These are phyloP conservation scores for Drosophila sulfurigaster DNA, from an alignment of 1,140 invertebrate species.

Conservation along the genomic window DNA sequence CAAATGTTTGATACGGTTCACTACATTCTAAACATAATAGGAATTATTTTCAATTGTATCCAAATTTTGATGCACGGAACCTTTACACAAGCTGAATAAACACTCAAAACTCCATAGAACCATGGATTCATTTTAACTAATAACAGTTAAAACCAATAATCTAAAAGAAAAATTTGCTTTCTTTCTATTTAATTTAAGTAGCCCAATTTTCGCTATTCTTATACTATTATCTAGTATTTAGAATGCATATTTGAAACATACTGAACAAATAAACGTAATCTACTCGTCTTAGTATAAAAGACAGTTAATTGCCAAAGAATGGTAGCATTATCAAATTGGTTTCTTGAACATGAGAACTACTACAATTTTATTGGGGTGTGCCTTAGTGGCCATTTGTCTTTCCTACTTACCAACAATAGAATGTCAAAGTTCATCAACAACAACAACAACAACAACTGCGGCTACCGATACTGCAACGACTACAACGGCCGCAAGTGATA, in stretches of 20 bases:
- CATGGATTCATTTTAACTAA: too few relatives aligned
- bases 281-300: conserved; percentile 9
- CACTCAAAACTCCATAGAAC: too few relatives aligned
- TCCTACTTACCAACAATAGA: neutral
- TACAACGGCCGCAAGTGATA: neutral
- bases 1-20: too few relatives aligned
- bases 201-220: neutral
- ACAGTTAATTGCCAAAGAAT: neutral
- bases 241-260: neutral
- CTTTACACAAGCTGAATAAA: too few relatives aligned
- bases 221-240: neutral
- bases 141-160: too few relatives aligned
- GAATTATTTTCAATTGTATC: too few relatives aligned
- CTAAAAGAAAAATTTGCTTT: too few relatives aligned
- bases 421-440: neutral
- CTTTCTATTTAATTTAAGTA: too few relatives aligned
- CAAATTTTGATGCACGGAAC: too few relatives aligned
- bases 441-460: neutral
- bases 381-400: conserved; percentile 17
- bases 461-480: neutral
- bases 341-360: conserved; percentile 12
- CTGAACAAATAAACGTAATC: neutral
- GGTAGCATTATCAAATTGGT: conserved; percentile 17
- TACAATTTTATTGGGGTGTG: conserved; percentile 11
- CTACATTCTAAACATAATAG: too few relatives aligned